A percentile compares a stretch with the other conserved stretches of the same genome.
Conservation (phyloP, 2,797 vertebrate genomes). For the Falco biarmicus region DNA sequence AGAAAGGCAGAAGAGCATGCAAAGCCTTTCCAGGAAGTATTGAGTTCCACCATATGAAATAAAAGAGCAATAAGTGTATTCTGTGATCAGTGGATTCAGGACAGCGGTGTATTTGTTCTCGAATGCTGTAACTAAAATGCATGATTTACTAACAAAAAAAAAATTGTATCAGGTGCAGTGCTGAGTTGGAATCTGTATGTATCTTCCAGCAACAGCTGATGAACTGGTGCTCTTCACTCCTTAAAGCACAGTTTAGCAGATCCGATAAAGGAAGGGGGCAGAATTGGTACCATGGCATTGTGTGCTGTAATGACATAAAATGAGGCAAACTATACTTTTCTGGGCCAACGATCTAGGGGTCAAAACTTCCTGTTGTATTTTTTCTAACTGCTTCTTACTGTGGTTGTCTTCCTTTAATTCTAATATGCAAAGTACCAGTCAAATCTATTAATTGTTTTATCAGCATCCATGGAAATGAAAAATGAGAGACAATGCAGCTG, state of each 20-base stretch:
- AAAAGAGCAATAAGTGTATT: background rate
- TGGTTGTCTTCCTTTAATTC: background rate
- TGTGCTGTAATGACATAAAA: background rate
- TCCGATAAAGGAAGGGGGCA: background rate
- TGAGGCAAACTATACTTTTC: background rate
- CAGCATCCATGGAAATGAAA: background rate
- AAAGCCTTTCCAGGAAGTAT: background rate
- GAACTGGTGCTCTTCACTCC: background rate
- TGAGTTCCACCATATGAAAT: background rate
- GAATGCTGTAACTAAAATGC: background rate
- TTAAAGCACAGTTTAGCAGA: background rate
- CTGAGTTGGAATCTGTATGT: background rate
- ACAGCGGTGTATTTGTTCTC: background rate
- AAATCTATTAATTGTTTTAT: slow-evolving; percentile 15
- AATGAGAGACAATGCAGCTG: slow-evolving; percentile 31
- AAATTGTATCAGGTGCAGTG: accelerated
- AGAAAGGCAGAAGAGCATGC: background rate
- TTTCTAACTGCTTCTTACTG: background rate
- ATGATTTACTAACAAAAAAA: background rate
- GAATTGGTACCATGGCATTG: background rate
- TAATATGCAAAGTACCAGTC: background rate
- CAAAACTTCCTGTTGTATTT: background rate
- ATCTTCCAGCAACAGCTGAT: background rate
- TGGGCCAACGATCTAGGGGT: no score
- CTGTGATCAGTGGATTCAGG: background rate